Evolutionary conservation across 2,888 invertebrate species (phyloP), one percentile per base, ranked within the genome.

Genomic region (Chrysodeixis includens): DNA sequence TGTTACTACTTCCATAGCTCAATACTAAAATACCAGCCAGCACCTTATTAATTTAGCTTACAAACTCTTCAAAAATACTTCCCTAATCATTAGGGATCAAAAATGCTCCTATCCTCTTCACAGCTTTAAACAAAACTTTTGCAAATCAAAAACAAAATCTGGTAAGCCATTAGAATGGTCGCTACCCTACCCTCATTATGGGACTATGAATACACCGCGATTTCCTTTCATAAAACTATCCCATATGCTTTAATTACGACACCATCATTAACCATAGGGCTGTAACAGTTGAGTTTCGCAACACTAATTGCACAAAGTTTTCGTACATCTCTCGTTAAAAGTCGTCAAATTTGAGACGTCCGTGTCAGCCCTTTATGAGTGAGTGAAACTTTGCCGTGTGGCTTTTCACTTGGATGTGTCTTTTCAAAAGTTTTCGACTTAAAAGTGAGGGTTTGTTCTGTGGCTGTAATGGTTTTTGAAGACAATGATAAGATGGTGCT

Each of bases 251-350:
- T 76, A 82, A 86, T 83, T 83, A 85, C 80, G 80, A 82, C 83
- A 78, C 78, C 79, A 80, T 79, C 79, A 78, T 80, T 81, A 81
- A 82, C 78, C 74, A 81, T 74, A 67, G 64, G 66, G 64, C 73
- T 77, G 69, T 79, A 62, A 78, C 66, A 32, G 71, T 79, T 77
- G 71, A 61, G 65, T 70, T 68, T 65, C 68, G 5, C 76, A 72
- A 75, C 86, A 83, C 87, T 89, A 91, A 91, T 90, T 90, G 89
- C 85, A 79, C 80, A 85, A 89, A 90, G 86, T 89, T 90, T 84
- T 76, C 75, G 77, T 78, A 81, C 78, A 76, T 74, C 79, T 76
- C 89, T 91, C 89, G 86, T 91, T 91, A 89, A 88, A 90, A 88
- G 87, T 90, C 84, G 82, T 84, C 79, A 82, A 81, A 83, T 85